phyloP scores from a whole-genome alignment of 2,113 vertebrate genomes.

The Rhinichthys klamathensis region DNA sequence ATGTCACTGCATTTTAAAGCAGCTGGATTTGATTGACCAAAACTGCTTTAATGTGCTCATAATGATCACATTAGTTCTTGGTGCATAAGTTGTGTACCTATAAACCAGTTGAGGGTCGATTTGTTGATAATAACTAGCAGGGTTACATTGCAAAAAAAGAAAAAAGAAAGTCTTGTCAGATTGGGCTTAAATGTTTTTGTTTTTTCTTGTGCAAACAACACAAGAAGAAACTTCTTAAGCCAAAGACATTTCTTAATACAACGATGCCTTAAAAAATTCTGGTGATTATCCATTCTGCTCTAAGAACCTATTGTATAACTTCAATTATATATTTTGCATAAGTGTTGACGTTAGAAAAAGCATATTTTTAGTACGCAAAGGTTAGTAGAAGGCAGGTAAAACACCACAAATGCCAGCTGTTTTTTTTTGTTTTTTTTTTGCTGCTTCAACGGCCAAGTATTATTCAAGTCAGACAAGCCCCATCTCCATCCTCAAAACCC shows the following conservation, averaged over 20 bases:
- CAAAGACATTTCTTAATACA: not conserved
- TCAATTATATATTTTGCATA: too few species aligned
- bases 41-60: not conserved
- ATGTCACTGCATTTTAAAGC: not conserved
- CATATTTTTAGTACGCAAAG: not conserved
- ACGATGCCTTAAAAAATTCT: not conserved
- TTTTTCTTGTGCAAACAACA: not conserved
- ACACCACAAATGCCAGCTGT: not conserved
- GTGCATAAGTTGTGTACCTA: constrained; percentile 1
- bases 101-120: not conserved
- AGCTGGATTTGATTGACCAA: not conserved
- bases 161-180: not conserved
- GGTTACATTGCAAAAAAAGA: not conserved
- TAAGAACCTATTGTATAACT: too few species aligned
- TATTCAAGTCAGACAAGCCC: not conserved
- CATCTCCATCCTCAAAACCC: not conserved
- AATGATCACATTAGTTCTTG: not conserved
- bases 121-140: constrained; percentile 1
- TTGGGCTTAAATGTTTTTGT: not conserved
- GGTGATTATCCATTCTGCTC: too few species aligned
- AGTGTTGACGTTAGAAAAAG: too few species aligned
- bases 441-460: not conserved
- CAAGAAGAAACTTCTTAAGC: not conserved
- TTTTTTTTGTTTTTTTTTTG: not conserved
- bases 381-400: not conserved